Conservation (phyloP, 2,888 invertebrate species). For the Lithosia quadra region DNA sequence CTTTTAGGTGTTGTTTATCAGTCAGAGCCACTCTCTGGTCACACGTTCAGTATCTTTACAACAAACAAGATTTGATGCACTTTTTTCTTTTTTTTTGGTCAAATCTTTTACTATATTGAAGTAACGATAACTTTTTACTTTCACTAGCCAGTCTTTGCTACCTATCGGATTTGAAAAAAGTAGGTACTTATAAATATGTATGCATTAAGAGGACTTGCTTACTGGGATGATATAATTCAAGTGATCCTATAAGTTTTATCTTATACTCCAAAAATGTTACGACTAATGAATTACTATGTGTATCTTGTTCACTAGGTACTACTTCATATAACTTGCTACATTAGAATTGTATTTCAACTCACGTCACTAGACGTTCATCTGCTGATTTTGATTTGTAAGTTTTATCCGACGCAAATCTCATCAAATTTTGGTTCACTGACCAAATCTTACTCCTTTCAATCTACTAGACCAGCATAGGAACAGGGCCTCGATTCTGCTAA, state of each 20-base stretch:
- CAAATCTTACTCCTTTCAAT: too few relatives aligned
- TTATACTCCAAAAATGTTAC: background rate
- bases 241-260: background rate
- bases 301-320: too few relatives aligned
- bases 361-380: background rate
- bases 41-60: background rate
- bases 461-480: too few relatives aligned
- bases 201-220: background rate
- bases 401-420: too few relatives aligned
- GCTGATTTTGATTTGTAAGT: background rate
- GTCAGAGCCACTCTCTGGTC: background rate
- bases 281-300: background rate
- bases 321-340: background rate
- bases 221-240: background rate
- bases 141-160: too few relatives aligned
- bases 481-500: too few relatives aligned
- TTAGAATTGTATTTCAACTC: background rate
- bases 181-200: background rate
- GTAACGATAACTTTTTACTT: too few relatives aligned
- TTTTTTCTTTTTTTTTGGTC: too few relatives aligned
- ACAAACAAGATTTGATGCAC: background rate
- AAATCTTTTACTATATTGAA: too few relatives aligned
- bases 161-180: too few relatives aligned
- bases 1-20: constrained; percentile 26
- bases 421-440: too few relatives aligned